These are phyloP conservation scores for Mesochorus sp. DNA, from an alignment of 2,888 invertebrate species.

Conservation along the genomic window DNA sequence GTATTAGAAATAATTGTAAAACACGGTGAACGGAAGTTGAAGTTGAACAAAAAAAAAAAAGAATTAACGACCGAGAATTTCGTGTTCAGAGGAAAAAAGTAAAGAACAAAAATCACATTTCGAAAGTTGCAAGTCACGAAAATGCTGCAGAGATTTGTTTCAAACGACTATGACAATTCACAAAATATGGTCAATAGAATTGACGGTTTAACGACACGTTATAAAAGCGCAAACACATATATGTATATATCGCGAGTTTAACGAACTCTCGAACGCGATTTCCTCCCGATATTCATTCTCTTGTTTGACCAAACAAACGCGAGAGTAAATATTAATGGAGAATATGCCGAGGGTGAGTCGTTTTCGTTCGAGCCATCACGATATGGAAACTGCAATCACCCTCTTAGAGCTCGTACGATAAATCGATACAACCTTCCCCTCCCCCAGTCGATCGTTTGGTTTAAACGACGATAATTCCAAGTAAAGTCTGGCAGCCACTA, in stretches of 20 bases:
- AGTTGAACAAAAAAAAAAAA: not conserved
- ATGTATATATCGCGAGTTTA: too few relatives aligned
- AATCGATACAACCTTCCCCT: too few relatives aligned
- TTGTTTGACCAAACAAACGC: not conserved
- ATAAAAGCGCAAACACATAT: constrained; percentile 10
- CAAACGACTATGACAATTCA: too few relatives aligned
- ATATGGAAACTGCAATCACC: constrained; percentile 1
- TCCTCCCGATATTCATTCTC: constrained; percentile 9
- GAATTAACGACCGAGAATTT: not conserved
- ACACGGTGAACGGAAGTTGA: not conserved
- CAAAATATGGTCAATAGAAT: not conserved
- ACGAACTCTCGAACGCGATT: constrained; percentile 17
- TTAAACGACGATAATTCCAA: too few relatives aligned
- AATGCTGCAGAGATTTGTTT: too few relatives aligned
- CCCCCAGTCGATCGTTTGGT: constrained; percentile 17
- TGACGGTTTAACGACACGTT: constrained; percentile 25
- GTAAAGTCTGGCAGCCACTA: too few relatives aligned
- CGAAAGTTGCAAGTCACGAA: too few relatives aligned
- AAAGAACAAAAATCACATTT: not conserved
- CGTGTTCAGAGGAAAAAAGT: not conserved
- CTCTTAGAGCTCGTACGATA: not conserved
- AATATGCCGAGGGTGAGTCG: not conserved
- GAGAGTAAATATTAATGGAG: constrained; percentile 18
- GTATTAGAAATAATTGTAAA: not conserved
- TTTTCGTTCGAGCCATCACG: constrained; percentile 4